phyloP scores from a whole-genome alignment of 1,140 invertebrate species.

The Elysia chlorotica region DNA sequence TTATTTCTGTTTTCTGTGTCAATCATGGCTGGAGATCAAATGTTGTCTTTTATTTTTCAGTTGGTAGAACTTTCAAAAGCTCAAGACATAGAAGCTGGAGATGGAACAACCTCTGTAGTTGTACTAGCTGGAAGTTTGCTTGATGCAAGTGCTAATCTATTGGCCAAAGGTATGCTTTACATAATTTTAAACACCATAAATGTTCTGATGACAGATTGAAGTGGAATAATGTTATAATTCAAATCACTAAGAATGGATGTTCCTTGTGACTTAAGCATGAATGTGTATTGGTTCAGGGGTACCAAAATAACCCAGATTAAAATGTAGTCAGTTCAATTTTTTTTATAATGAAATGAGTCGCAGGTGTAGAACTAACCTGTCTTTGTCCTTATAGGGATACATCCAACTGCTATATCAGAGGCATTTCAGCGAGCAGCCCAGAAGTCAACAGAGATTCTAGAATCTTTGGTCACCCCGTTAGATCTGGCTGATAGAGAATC shows the following conservation, averaged over 20 bases:
- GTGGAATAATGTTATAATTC: no score
- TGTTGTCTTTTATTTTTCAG: conserved; percentile 64
- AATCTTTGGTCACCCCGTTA: conserved; percentile 84
- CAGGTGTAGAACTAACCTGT: no score
- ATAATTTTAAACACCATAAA: no score
- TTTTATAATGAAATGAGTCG: no score
- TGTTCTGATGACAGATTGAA: no score
- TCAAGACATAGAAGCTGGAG: conserved; percentile 98
- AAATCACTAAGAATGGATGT: no score
- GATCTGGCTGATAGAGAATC: conserved; percentile 86
- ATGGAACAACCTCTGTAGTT: conserved; percentile 98
- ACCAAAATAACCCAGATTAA: no score
- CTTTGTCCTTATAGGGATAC: conserved; percentile 79
- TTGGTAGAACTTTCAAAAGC: conserved; percentile 97
- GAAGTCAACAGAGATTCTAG: conserved; percentile 85
- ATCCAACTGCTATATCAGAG: conserved; percentile 96
- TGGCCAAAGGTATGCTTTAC: conserved; percentile 87
- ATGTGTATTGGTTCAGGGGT: no score
- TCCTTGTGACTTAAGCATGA: no score
- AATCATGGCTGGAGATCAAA: no score
- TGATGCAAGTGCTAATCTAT: conserved; percentile 90
- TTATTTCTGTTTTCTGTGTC: no score
- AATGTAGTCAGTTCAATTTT: no score
- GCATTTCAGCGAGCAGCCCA: conserved; percentile 89
- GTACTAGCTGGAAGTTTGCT: conserved; percentile 94